phyloP scores from a whole-genome alignment of 2,113 vertebrate genomes.

The Brachyhypopomus gauderio region DNA sequence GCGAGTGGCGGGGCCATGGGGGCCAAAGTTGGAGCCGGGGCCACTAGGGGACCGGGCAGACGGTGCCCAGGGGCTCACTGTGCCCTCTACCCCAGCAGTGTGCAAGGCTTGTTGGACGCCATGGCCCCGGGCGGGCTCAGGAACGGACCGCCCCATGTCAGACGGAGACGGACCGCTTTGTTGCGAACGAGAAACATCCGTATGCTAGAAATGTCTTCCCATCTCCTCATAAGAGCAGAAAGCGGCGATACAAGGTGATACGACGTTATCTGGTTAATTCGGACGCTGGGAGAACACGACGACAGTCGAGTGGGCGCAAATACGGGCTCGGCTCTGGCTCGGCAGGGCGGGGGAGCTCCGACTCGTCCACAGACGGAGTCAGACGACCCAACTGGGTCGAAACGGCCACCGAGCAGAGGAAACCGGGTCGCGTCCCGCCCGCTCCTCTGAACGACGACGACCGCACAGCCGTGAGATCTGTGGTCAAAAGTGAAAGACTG shows the following conservation, averaged over 20 bases:
- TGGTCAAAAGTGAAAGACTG: background rate
- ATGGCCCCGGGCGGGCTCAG: background rate
- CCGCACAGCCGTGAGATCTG: background rate
- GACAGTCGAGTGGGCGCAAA: background rate
- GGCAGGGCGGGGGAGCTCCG: conserved; percentile 21
- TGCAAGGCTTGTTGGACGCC: no score
- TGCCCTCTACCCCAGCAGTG: background rate
- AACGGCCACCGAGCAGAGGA: background rate
- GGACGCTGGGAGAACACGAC: background rate
- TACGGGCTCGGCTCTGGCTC: conserved; percentile 5
- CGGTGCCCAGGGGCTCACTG: background rate
- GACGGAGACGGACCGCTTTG: no score
- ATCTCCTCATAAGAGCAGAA: background rate
- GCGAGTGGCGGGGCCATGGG: background rate
- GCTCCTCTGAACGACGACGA: background rate
- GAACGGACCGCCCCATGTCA: background rate
- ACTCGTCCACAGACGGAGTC: conserved; percentile 18
- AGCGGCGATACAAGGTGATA: no score
- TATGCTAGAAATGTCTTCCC: background rate
- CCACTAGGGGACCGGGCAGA: conserved; percentile 3
- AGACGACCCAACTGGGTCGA: background rate
- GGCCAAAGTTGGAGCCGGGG: conserved; percentile 4
- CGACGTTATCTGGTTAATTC: background rate
- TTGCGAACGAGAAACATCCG: no score
- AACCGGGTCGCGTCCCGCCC: background rate